These are phyloP conservation scores for Orgyia antiqua DNA, from an alignment of 2,888 invertebrate species.

Conservation along the genomic window DNA sequence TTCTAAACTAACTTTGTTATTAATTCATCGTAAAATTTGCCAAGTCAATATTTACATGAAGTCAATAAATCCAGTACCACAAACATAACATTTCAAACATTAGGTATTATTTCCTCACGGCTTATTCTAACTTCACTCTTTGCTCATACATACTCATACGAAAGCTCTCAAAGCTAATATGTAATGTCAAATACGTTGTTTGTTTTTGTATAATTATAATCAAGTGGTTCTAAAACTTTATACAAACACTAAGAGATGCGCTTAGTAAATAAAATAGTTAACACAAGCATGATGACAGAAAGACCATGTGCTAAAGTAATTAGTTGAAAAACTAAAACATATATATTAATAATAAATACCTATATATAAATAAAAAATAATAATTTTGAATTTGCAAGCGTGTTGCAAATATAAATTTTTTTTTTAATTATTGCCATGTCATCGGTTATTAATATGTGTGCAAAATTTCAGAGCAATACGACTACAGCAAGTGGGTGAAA, in stretches of 20 bases:
- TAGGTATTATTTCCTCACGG: conserved; percentile 10
- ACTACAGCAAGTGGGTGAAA: no score
- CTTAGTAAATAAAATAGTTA: no score
- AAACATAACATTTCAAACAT: conserved; percentile 2
- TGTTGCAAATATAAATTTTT: no score
- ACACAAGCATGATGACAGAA: no score
- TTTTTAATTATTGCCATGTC: no score
- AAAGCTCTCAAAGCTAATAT: conserved; percentile 16
- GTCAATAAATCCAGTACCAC: conserved; percentile 8
- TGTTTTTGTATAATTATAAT: conserved; percentile 8
- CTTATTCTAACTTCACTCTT: conserved; percentile 6
- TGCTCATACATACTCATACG: conserved; percentile 12
- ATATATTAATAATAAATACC: background rate
- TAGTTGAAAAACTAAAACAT: no score
- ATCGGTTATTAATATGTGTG: no score
- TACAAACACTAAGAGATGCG: no score
- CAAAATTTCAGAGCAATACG: no score
- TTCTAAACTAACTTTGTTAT: no score
- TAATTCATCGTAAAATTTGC: conserved; percentile 1
- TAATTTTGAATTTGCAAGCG: no score
- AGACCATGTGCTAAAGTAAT: no score
- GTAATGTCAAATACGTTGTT: conserved; percentile 8
- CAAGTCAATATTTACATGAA: conserved; percentile 1
- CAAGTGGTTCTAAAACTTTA: conserved; percentile 2
- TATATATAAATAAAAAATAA: background rate